Base-by-base conservation (phyloP, 2,888 invertebrate genomes). In the Drosophila paramelanica region DNA sequence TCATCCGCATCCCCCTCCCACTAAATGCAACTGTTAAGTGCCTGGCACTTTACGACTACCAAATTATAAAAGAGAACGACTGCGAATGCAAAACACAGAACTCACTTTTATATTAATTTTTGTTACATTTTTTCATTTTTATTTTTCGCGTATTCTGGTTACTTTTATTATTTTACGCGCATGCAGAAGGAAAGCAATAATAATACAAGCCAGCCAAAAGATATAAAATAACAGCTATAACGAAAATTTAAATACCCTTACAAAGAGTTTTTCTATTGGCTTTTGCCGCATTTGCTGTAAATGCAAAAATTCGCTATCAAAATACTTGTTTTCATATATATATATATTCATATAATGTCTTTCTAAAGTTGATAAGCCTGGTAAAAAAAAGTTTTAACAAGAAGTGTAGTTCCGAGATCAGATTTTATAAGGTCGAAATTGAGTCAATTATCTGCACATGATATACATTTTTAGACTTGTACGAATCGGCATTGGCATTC, bases 161-260 rank as follows among this genome's bases (percentile, higher is more conserved):
- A 66, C 79, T 88, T 76, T 81, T 82, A 79, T 81, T 85, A 76
- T 85, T 81, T 76, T 79, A 83, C 62, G 73, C 76, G 73, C 83
- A 61, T 83, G 81, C 73, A 27, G 66, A 25, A 39, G 8, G 65
- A 39, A 52, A 23, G 23, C 1, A 64, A 61, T 46, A 59, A 52
- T 14, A 43, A 51, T 25, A n/a, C 11, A 51, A 47, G 33, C 27
- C 14, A 50, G 50, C 36, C 20, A 41, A 67, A 55, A 67, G 52
- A 41, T 25, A 11, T 31, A 33, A 59, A 67, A 25, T 20, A 71
- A 41, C 5, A 25, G 38, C 2, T 8, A 2, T 3, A 36, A 5
- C 33, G 17, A 1, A 33, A 56, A 3, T 36, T 46, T 7, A 25
- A 49, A 75, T 73, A 53, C 73, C 27, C 67, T 71, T 10, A 25